A percentile compares a stretch with the other conserved stretches of the same genome.
Evolutionary conservation across 2,113 vertebrate species (phyloP).

Genomic region (Malurus alboscapulatus): DNA sequence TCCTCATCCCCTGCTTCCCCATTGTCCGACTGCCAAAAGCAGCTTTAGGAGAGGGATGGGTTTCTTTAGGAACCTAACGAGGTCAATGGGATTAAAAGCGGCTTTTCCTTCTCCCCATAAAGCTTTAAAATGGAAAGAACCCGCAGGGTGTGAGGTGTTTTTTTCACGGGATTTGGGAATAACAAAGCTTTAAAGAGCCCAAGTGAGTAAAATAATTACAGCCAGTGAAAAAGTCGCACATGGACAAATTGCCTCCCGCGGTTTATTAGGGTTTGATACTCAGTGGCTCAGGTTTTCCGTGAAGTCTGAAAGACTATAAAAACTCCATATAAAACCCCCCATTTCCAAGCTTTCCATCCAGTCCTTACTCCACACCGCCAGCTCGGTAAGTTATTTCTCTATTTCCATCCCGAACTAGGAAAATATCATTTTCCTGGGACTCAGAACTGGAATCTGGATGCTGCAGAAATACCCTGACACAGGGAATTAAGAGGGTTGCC

Average conservation of each 20-base stretch:
- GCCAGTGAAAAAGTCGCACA: not conserved
- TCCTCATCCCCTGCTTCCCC: fast-evolving
- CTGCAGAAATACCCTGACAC: not conserved
- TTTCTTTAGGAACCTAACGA: not conserved
- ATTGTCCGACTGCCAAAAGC: fast-evolving
- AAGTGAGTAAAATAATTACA: not conserved
- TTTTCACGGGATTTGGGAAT: not conserved
- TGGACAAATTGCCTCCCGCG: not conserved
- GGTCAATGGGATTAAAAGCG: not conserved
- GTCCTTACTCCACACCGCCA: not conserved
- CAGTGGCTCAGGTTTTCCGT: not conserved
- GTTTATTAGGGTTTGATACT: not conserved
- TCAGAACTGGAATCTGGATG: not conserved
- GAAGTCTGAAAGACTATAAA: not conserved
- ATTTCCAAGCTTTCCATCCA: not conserved
- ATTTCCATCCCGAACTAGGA: not conserved
- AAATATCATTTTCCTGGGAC: not conserved
- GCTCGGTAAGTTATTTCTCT: conserved; percentile 27
- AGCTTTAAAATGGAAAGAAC: not conserved
- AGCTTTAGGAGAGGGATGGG: not conserved
- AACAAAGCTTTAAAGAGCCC: not conserved
- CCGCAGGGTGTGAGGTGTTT: not conserved
- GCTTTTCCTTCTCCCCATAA: not conserved
- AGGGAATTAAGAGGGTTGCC: not conserved
- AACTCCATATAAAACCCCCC: not conserved